Evolutionary conservation across 2,113 vertebrate species (phyloP).

Genomic region (Peromyscus polionotus): DNA sequence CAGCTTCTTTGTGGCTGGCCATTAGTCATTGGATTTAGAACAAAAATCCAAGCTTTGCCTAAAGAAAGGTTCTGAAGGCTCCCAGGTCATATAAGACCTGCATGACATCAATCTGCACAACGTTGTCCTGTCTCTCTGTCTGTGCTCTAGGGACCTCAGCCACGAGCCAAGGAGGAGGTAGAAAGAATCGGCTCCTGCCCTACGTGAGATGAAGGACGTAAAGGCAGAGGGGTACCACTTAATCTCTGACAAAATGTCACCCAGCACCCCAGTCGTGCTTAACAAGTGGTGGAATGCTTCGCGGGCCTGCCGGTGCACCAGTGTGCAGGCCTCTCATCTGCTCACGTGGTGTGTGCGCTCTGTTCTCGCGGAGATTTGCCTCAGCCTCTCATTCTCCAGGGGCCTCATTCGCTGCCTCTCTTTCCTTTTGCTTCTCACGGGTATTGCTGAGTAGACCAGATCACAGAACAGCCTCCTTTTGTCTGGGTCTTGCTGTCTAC

Average conservation of each 20-base stretch:
- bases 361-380: neutral
- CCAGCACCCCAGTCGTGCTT: neutral
- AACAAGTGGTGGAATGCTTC: neutral
- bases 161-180: neutral
- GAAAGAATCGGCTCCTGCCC: neutral
- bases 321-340: accelerated
- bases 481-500: neutral
- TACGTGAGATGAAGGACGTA: neutral
- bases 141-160: neutral
- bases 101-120: no score
- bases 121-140: neutral
- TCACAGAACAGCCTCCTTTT: neutral
- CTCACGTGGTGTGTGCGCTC: neutral
- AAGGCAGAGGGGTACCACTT: neutral
- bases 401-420: neutral
- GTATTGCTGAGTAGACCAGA: neutral
- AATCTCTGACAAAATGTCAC: neutral
- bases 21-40: neutral
- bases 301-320: accelerated
- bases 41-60: neutral
- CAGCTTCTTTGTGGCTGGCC: no score
- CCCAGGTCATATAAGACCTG: neutral
- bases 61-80: neutral
- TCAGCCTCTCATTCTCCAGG: neutral
- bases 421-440: neutral